These are phyloP conservation scores for Stratiomys singularior DNA, from an alignment of 2,888 invertebrate genomes.

Conservation along the genomic window DNA sequence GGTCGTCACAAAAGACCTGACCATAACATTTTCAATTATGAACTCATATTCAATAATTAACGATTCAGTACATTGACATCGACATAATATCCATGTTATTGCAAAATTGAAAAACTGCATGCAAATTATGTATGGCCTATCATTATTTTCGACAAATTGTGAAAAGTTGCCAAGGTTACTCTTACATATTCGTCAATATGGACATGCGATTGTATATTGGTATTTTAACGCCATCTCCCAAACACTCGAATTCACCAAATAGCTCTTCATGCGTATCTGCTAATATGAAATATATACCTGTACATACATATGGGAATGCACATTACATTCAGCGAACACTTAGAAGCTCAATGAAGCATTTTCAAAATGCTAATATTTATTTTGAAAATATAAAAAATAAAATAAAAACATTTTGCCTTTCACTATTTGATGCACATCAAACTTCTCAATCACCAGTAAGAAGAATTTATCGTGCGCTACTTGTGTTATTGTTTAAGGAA, in stretches of 20 bases:
- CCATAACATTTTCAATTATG: too few relatives aligned
- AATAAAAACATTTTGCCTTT: background rate
- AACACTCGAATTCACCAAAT: too few relatives aligned
- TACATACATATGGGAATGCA: background rate
- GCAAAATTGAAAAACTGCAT: background rate
- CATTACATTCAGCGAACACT: background rate
- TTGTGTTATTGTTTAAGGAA: too few relatives aligned
- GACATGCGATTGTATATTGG: too few relatives aligned
- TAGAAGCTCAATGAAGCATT: background rate
- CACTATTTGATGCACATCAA: background rate
- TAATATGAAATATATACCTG: background rate
- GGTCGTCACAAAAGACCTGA: too few relatives aligned
- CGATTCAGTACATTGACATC: too few relatives aligned
- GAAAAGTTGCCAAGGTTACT: slow-evolving; percentile 16
- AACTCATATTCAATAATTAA: too few relatives aligned
- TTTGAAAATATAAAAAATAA: background rate
- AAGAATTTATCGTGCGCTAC: too few relatives aligned
- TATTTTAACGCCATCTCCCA: too few relatives aligned
- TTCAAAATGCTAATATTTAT: background rate
- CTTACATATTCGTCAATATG: background rate
- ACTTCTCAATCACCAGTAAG: too few relatives aligned
- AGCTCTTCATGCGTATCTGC: too few relatives aligned
- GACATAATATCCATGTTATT: background rate
- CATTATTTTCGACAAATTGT: slow-evolving; percentile 6
- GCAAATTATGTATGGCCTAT: too few relatives aligned